A percentile compares a stretch with the other conserved stretches of the same genome.
Evolutionary conservation across 2,888 invertebrate genomes (phyloP).

Genomic region (Eristalinus aeneus): DNA sequence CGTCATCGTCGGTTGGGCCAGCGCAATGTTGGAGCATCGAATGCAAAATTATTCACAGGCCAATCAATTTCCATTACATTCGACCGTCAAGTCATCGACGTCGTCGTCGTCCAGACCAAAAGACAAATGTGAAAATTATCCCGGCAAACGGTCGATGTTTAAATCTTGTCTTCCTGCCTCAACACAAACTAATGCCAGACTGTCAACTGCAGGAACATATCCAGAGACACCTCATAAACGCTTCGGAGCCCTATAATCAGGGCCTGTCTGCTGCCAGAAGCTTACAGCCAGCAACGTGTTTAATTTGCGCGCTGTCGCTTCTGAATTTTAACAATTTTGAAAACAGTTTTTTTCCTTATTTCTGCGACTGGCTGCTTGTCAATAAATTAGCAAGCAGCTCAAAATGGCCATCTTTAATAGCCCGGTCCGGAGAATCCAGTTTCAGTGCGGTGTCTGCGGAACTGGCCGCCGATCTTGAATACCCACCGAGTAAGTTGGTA

Average conservation of each 20-base stretch:
- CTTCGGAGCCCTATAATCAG: conserved; percentile 34
- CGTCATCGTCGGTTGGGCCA: neutral
- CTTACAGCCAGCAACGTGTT: conserved; percentile 40
- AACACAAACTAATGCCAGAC: conserved; percentile 13
- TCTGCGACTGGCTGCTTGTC: neutral
- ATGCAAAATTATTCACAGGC: conserved; percentile 40
- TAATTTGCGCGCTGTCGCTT: conserved; percentile 58
- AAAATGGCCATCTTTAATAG: conserved; percentile 57
- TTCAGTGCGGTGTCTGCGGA: conserved; percentile 42
- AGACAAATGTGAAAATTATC: conserved; percentile 51
- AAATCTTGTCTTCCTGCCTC: neutral
- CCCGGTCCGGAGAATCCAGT: conserved; percentile 49
- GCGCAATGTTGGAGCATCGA: neutral
- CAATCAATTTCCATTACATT: conserved; percentile 34
- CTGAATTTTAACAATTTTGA: neutral
- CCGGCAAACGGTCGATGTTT: neutral
- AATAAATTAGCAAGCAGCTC: conserved; percentile 67
- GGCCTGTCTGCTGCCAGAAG: neutral
- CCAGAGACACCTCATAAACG: conserved; percentile 66
- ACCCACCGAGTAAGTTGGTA: conserved; percentile 60
- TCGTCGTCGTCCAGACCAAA: neutral
- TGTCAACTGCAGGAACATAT: conserved; percentile 61
- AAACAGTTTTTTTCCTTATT: neutral
- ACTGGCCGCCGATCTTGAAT: conserved; percentile 29
- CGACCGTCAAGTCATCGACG: neutral